Evolutionary conservation across 2,888 invertebrate species (phyloP).

Genomic region (Neria commutata): DNA sequence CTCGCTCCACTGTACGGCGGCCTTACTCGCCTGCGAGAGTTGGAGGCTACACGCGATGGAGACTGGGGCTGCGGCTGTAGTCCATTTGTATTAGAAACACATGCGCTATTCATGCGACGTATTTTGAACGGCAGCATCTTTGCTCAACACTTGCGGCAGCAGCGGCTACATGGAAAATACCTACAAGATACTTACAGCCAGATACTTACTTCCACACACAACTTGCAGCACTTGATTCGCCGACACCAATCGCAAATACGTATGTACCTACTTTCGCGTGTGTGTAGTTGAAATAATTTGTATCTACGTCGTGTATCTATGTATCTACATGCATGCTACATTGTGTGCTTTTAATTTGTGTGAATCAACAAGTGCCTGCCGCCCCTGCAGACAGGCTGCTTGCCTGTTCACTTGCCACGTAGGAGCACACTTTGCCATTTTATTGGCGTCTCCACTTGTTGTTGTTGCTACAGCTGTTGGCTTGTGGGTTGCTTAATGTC

Average conservation of each 20-base stretch:
- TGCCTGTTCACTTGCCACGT: too few relatives aligned
- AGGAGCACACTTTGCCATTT: too few relatives aligned
- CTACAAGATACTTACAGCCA: too few relatives aligned
- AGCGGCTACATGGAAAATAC: too few relatives aligned
- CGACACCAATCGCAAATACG: conserved; percentile 1
- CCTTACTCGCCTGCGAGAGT: too few relatives aligned
- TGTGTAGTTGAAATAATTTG: neutral
- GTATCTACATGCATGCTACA: neutral
- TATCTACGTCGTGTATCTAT: too few relatives aligned
- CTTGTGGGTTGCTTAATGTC: conserved; percentile 3
- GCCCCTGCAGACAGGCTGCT: neutral
- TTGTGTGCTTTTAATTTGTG: neutral
- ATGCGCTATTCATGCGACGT: too few relatives aligned
- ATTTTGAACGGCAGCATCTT: too few relatives aligned
- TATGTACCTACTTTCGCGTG: too few relatives aligned
- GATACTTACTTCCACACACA: too few relatives aligned
- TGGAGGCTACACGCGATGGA: neutral
- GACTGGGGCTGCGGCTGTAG: neutral
- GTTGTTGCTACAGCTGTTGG: conserved; percentile 5
- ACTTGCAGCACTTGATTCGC: neutral
- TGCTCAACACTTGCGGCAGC: too few relatives aligned
- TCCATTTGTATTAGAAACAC: neutral
- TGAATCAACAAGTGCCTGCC: neutral
- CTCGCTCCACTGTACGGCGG: too few relatives aligned
- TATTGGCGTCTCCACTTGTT: neutral